Conservation (phyloP, 92 coral and sea anemone species). For the Desmophyllum pertusum region DNA sequence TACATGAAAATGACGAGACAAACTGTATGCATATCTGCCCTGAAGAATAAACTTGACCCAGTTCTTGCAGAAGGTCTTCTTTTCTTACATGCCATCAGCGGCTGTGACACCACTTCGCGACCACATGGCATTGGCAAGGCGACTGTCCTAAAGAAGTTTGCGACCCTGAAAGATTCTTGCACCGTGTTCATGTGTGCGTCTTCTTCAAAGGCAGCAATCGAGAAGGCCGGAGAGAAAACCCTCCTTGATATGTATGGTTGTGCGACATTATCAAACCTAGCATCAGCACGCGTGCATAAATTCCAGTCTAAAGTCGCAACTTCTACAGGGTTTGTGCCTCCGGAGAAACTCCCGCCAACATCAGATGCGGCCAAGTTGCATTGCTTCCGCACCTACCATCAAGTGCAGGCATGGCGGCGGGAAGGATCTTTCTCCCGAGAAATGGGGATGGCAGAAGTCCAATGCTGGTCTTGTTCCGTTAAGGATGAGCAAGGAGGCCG, state of each 20-base stretch:
- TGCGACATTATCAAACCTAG: not conserved
- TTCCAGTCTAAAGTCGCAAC: slow-evolving; percentile 57
- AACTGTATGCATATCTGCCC: slow-evolving; percentile 18
- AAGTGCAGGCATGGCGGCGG: slow-evolving; percentile 52
- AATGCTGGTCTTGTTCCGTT: slow-evolving; percentile 15
- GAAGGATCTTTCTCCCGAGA: slow-evolving; percentile 37
- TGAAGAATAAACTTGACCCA: not conserved
- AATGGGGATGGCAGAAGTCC: slow-evolving; percentile 29
- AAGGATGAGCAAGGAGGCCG: slow-evolving; percentile 17
- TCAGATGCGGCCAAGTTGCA: slow-evolving; percentile 45
- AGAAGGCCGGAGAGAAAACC: slow-evolving; percentile 42
- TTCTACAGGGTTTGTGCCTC: slow-evolving; percentile 34
- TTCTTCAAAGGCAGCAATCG: slow-evolving; percentile 32
- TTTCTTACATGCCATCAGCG: slow-evolving; percentile 38
- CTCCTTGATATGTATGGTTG: slow-evolving; percentile 39
- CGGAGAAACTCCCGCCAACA: slow-evolving; percentile 58
- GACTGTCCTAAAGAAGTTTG: slow-evolving; percentile 12
- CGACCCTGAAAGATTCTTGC: not conserved
- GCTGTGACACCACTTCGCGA: slow-evolving; percentile 41
- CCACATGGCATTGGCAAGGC: slow-evolving; percentile 10
- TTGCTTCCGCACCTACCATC: slow-evolving; percentile 36
- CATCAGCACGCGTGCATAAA: slow-evolving; percentile 35
- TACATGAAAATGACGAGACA: slow-evolving; percentile 35
- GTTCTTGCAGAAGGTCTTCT: slow-evolving; percentile 7
- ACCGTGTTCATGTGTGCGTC: slow-evolving; percentile 1